Evolutionary conservation across 2,888 invertebrate genomes (phyloP), one percentile per base, ranked within the genome.

Genomic region (Cremastobaeus sp.): DNA sequence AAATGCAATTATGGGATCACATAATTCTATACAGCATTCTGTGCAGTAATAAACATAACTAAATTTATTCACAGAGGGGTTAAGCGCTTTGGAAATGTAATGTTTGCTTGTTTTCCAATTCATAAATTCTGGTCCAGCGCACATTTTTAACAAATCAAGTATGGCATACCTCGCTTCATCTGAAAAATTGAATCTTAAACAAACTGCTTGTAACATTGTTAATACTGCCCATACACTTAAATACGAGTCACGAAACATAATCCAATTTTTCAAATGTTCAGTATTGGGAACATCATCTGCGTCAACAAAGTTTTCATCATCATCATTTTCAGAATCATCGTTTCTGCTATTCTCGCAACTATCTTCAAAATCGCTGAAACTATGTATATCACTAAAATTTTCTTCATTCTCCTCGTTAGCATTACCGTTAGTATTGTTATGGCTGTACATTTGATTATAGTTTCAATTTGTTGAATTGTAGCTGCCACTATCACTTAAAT

Each of bases 181-280:
- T 18, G 37, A 28, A 1, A 59, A 59, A 12, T 59, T 35, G 4
- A 37, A 59, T 18, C 59, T 15, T 17, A 50, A 17, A 25, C 17
- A 30, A 15, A 62, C 1, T 1, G 50, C 62, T 6, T 62, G 3
- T 2, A 62, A 12, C 50, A 62, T 62, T 9, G 30, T 62, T 11
- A 62, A 32, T 18, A 62, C 62, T 4, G 62, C 20, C 25, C 30
- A 50, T 1, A 4, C 32, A 21, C 15, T 50, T 18, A 62, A 41
- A 4, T 41, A n/a, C 0, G 20, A 11, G 14, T 62, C 32, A 20
- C 30, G 21, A 41, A 50, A 62, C 62, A 62, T 62, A 9, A 18
- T 6, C 15, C 17, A 9, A 39, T 41, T 4, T 41, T 28, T 55
- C 28, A 30, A 41, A 8, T 55, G 39, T 1, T 41, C 25, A 17